These are phyloP conservation scores for Dione juno DNA, from an alignment of 2,888 invertebrate species.

Conservation along the genomic window DNA sequence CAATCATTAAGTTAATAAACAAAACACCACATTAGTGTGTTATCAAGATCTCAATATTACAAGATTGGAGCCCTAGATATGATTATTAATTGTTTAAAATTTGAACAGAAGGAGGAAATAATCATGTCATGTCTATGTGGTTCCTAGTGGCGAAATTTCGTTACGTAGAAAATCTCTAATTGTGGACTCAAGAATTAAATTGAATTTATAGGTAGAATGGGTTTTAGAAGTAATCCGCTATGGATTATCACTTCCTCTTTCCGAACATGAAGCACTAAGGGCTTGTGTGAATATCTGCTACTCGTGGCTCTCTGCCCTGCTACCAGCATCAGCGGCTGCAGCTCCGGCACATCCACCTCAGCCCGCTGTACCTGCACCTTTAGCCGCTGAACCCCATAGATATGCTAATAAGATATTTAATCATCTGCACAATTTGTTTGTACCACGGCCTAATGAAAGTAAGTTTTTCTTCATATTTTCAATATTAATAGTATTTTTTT, in stretches of 20 bases:
- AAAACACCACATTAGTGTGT: too few species aligned
- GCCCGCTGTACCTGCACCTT: conserved; percentile 94
- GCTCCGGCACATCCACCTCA: conserved; percentile 92
- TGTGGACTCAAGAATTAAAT: background rate
- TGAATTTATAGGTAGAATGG: conserved; percentile 88
- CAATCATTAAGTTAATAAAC: too few species aligned
- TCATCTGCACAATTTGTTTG: conserved; percentile 97
- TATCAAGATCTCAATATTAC: background rate
- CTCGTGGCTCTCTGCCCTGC: conserved; percentile 96
- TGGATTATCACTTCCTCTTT: conserved; percentile 94
- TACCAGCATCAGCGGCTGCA: conserved; percentile 95
- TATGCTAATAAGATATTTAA: conserved; percentile 95
- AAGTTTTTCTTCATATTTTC: conserved; percentile 55
- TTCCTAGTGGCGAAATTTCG: too few species aligned
- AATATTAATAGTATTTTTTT: background rate
- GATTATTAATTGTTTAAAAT: too few species aligned
- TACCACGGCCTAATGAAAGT: conserved; percentile 97
- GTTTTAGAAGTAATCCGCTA: conserved; percentile 94
- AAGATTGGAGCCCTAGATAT: too few species aligned
- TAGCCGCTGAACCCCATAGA: conserved; percentile 93
- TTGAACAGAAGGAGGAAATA: too few species aligned
- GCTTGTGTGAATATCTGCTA: conserved; percentile 98
- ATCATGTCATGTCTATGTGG: too few species aligned
- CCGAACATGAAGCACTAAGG: conserved; percentile 96
- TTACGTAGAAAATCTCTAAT: too few species aligned